Evolutionary conservation across 2,888 invertebrate species (phyloP).

Genomic region (Malacosoma neustria): DNA sequence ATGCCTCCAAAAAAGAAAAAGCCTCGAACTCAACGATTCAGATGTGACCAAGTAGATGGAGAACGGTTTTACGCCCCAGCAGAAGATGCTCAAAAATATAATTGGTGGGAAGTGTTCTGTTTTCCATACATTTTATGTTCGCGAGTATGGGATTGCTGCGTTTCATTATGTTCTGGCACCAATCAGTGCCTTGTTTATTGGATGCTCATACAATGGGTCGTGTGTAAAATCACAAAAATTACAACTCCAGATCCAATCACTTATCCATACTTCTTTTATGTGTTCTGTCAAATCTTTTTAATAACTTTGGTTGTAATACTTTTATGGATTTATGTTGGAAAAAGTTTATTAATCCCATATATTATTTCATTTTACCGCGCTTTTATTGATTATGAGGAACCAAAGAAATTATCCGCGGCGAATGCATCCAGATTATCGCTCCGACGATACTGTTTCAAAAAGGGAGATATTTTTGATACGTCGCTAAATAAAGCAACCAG

Average conservation of each 20-base stretch:
- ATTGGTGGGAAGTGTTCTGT: constrained; percentile 58
- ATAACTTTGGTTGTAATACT: constrained; percentile 31
- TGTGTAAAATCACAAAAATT: constrained; percentile 46
- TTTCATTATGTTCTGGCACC: constrained; percentile 42
- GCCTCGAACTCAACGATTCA: constrained; percentile 17
- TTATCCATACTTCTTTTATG: constrained; percentile 56
- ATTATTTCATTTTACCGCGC: constrained; percentile 27
- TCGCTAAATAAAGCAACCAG: constrained; percentile 8
- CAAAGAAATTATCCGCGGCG: not conserved
- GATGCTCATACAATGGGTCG: constrained; percentile 54
- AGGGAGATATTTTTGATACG: constrained; percentile 52
- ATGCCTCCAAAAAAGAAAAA: constrained; percentile 33
- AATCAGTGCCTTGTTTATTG: constrained; percentile 54
- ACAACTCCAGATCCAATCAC: constrained; percentile 49
- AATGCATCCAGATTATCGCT: constrained; percentile 29
- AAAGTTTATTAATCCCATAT: constrained; percentile 35
- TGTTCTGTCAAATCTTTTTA: constrained; percentile 51
- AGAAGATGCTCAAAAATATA: constrained; percentile 39
- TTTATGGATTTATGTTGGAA: constrained; percentile 42
- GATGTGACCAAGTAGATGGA: constrained; percentile 31
- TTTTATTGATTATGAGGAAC: constrained; percentile 11
- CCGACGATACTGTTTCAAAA: constrained; percentile 53
- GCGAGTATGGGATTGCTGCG: constrained; percentile 42
- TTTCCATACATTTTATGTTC: constrained; percentile 50
- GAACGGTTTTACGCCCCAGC: constrained; percentile 37